Conservation (phyloP, 2,113 vertebrate genomes). For the Probosciger aterrimus region DNA sequence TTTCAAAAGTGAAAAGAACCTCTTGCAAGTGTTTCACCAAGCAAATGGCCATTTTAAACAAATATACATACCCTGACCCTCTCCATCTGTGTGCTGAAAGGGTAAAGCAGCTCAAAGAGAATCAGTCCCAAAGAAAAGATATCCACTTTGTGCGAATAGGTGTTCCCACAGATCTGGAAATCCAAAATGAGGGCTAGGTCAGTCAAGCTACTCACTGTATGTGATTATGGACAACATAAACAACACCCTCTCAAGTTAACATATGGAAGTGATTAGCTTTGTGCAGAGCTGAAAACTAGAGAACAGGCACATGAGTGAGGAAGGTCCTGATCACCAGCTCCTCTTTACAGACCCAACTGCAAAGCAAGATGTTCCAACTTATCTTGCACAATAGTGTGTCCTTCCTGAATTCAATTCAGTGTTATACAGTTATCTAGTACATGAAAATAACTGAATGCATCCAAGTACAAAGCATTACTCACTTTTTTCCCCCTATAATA, state of each 20-base stretch:
- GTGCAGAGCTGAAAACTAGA: not conserved
- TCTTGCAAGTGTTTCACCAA: not conserved
- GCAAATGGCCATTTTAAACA: not conserved
- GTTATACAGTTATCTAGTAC: not conserved
- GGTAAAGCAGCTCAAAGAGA: constrained; percentile 94
- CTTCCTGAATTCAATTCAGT: not conserved
- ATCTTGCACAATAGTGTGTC: accelerated
- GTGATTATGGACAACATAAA: not conserved
- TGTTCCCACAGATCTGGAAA: constrained; percentile 91
- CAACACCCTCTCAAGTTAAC: not conserved
- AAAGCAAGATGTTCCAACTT: not conserved
- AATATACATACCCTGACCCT: constrained; percentile 84
- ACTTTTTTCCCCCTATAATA: not conserved
- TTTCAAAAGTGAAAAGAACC: not conserved
- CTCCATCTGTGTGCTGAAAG: constrained; percentile 98
- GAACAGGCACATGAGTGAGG: not conserved
- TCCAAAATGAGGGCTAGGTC: not conserved
- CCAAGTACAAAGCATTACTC: not conserved
- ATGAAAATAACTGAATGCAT: not conserved
- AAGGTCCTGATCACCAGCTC: not conserved
- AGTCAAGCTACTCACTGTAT: not conserved
- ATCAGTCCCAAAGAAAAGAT: constrained; percentile 98
- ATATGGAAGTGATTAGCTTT: not conserved
- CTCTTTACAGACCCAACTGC: not conserved
- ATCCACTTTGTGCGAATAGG: constrained; percentile 98